phyloP scores from a whole-genome alignment of 2,888 invertebrate genomes.

The Rhodophaea formosa region DNA sequence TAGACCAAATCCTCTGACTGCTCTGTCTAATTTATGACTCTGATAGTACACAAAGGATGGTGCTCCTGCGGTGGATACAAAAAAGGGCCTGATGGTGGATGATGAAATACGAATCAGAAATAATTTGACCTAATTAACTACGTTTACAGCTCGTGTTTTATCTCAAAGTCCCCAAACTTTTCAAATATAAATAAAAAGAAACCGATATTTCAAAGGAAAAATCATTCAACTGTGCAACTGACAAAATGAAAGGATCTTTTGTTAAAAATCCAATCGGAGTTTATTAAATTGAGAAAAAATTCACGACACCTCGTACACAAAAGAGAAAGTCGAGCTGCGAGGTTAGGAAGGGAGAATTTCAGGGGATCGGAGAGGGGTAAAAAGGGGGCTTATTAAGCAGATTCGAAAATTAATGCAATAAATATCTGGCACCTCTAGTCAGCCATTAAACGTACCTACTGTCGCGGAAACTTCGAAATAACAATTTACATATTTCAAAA shows the following conservation, averaged over 20 bases:
- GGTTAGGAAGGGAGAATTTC: neutral
- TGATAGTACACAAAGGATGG: too few species aligned
- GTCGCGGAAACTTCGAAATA: neutral
- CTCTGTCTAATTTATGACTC: too few species aligned
- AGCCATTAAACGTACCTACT: constrained; percentile 17
- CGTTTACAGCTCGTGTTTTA: too few species aligned
- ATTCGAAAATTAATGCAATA: constrained; percentile 47
- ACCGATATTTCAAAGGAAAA: neutral
- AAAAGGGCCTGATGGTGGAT: too few species aligned
- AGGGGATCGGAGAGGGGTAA: neutral
- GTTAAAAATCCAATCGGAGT: constrained; percentile 14
- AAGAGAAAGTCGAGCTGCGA: neutral
- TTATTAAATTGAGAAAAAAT: constrained; percentile 18
- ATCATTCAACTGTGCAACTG: neutral
- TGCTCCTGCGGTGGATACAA: too few species aligned
- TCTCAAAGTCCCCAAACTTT: too few species aligned
- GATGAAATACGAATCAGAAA: too few species aligned
- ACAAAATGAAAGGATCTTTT: constrained; percentile 3
- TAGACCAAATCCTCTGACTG: too few species aligned
- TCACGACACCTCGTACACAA: constrained; percentile 15
- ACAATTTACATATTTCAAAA: neutral
- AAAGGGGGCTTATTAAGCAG: constrained; percentile 30
- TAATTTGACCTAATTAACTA: too few species aligned
- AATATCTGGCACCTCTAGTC: constrained; percentile 33
- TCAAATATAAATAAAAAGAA: too few species aligned